phyloP scores from a whole-genome alignment of 2,797 vertebrate genomes.

The Varecia variegata region DNA sequence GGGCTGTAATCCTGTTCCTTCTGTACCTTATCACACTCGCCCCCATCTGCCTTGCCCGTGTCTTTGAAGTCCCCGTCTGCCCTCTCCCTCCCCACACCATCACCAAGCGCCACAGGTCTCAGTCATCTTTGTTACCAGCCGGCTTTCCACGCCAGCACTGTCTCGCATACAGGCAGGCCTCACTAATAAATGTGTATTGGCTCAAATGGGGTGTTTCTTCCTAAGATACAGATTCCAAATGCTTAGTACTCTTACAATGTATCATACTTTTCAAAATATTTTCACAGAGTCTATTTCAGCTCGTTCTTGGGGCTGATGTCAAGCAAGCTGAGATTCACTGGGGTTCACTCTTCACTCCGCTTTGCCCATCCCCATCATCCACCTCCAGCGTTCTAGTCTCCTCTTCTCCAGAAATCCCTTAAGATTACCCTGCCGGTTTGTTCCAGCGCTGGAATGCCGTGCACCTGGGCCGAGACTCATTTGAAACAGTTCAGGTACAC shows the following conservation, averaged over 20 bases:
- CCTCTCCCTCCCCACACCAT: neutral
- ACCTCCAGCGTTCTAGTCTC: neutral
- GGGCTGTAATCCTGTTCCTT: neutral
- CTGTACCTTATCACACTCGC: neutral
- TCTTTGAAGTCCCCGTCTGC: neutral
- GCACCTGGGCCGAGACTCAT: neutral
- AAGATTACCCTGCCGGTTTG: neutral
- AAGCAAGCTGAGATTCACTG: neutral
- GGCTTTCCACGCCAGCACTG: neutral
- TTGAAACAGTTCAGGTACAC: fast-evolving
- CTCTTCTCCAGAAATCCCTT: neutral
- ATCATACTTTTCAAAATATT: neutral
- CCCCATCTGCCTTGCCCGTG: neutral
- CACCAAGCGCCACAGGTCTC: fast-evolving
- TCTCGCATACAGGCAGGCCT: neutral
- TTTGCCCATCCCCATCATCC: neutral
- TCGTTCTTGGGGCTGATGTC: neutral
- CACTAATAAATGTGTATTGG: neutral
- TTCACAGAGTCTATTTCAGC: neutral
- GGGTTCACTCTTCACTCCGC: neutral
- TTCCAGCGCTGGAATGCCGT: neutral
- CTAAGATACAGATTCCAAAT: neutral
- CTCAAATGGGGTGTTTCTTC: neutral
- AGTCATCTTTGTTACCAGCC: neutral
- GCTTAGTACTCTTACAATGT: neutral